Percentiles rank a stretch among this genome's conserved stretches.
phyloP scores from a whole-genome alignment of 2,797 vertebrate genomes.

The Salarias fasciatus region DNA sequence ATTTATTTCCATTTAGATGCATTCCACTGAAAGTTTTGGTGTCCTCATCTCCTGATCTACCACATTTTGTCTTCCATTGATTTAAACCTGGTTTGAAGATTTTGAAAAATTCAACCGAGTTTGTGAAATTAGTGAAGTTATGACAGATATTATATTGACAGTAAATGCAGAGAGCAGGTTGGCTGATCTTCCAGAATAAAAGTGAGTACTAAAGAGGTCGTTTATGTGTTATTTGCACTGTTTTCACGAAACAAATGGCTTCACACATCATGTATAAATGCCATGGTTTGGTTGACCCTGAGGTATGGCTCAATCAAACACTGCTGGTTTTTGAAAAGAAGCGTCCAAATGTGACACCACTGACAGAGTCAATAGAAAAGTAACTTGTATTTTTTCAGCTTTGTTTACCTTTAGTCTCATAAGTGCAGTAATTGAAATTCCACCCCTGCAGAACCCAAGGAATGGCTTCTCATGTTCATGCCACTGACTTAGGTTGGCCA shows the following conservation, averaged over 20 bases:
- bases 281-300: too few species aligned
- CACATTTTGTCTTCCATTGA: constrained; percentile 19
- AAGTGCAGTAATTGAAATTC: constrained; percentile 23
- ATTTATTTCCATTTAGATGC: not conserved
- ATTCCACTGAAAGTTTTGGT: too few species aligned
- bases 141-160: too few species aligned
- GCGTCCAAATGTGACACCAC: constrained; percentile 14
- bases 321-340: not conserved
- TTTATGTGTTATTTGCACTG: too few species aligned
- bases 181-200: too few species aligned
- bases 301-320: too few species aligned
- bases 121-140: too few species aligned
- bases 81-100: constrained; percentile 8
- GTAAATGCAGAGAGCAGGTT: too few species aligned
- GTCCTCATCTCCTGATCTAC: constrained; percentile 2
- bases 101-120: constrained; percentile 31
- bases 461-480: constrained; percentile 56
- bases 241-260: not conserved
- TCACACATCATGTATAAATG: not conserved
- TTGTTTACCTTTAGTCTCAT: too few species aligned
- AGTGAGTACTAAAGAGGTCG: too few species aligned
- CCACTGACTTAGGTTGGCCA: constrained; percentile 46
- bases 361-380: too few species aligned
- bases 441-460: constrained; percentile 10
- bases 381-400: too few species aligned